These are phyloP conservation scores for Caenorhabditis sp. DNA, from an alignment of 2,888 invertebrate species.

Conservation along the genomic window DNA sequence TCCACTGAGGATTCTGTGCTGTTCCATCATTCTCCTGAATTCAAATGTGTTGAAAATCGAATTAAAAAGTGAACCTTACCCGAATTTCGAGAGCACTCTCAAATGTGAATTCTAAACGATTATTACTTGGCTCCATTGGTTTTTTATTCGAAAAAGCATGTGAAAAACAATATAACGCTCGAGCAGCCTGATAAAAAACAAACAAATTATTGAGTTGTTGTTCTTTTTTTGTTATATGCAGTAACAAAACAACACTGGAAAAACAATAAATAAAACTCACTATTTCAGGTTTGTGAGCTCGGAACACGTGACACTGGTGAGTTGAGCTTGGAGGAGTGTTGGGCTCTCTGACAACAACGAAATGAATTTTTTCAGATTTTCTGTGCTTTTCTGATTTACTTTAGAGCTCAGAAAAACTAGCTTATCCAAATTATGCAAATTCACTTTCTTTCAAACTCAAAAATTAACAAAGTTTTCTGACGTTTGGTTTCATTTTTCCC, in stretches of 20 bases:
- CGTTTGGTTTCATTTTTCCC: too few species aligned
- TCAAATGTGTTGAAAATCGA: neutral
- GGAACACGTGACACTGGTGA: constrained; percentile 95
- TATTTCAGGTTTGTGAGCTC: constrained; percentile 74
- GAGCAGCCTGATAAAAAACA: constrained; percentile 73
- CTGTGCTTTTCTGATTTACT: too few species aligned
- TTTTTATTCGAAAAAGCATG: constrained; percentile 85
- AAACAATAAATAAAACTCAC: constrained; percentile 30
- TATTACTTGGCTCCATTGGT: constrained; percentile 14
- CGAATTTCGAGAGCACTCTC: constrained; percentile 90
- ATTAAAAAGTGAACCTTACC: constrained; percentile 27
- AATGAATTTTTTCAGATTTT: neutral
- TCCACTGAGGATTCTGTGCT: constrained; percentile 76
- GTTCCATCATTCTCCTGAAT: constrained; percentile 82
- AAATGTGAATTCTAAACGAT: constrained; percentile 79
- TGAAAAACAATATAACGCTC: constrained; percentile 81
- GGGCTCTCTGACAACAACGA: constrained; percentile 15
- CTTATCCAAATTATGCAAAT: too few species aligned
- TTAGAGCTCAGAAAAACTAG: too few species aligned
- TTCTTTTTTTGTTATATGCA: neutral
- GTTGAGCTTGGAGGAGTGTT: constrained; percentile 70
- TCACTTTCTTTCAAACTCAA: too few species aligned
- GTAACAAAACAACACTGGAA: constrained; percentile 5
- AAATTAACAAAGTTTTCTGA: too few species aligned
- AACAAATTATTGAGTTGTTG: neutral